Base-by-base conservation (phyloP, 2,113 vertebrate genomes). In the Alligator sinensis region DNA sequence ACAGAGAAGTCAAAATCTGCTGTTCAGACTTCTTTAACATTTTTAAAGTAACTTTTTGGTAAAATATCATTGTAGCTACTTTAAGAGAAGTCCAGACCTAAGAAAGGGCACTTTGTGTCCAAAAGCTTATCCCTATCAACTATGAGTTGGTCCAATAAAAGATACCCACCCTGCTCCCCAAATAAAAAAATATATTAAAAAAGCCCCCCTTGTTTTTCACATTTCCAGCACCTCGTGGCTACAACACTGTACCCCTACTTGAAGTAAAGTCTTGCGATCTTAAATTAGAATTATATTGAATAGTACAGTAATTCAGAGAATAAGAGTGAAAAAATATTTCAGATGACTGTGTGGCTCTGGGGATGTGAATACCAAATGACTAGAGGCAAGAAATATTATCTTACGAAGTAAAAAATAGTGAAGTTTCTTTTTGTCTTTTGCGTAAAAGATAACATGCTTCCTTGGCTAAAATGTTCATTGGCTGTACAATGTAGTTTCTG, bases 1-100 rank as follows among this genome's bases (percentile, higher is more conserved):
- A 88, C 82, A 94, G 63, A 66, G 80, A 57, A 91, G 68, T 84
- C 91, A 55, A 70, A 75, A 86, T 77, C 17, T 94, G 88, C 90
- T 17, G 19, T 47, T 96, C 80, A 91, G 87, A 10, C 1, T 5
- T 28, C 92, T 93, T 15, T 47, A 77, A 61, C 90, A 63, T 47
- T 62, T 22, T 61, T 57, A 15, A 81, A 63, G 87, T 78, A 77
- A 64, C 21, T 74, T 4, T 27, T 77, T 91, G 87, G 59, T 93
- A 78, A 94, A 91, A 84, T 61, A 47, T 13, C 34, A 2, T 63
- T 61, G 28, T 87, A 74, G 22, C 30, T 38, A 38, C 19, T 12
- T 34, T 21, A 72, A 5, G 10, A 38, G 38, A 38, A 47, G 47
- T 47, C 47, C 47, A 47, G 47, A 47, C 47, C 47, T 47, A 47